Evolutionary conservation across 2,797 vertebrate species (phyloP).

Genomic region (Macrochelys suwanniensis): DNA sequence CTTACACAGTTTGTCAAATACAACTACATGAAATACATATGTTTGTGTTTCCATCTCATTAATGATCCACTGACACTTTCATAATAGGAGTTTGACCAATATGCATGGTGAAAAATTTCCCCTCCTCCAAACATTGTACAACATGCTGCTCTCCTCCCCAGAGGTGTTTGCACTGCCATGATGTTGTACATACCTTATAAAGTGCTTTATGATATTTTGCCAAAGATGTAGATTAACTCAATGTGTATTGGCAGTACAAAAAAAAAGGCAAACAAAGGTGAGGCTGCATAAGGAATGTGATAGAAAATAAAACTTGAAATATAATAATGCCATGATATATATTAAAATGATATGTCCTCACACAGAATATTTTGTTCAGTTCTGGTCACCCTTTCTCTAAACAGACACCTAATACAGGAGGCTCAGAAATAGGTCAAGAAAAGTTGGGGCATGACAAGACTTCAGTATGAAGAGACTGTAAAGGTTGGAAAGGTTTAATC

Average conservation of each 20-base stretch:
- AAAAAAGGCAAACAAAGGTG: not conserved
- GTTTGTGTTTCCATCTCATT: not conserved
- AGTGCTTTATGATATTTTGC: not conserved
- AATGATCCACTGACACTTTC: not conserved
- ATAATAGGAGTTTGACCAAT: not conserved
- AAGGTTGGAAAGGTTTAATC: not conserved
- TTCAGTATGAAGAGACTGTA: not conserved
- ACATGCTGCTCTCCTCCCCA: not conserved
- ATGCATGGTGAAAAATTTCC: not conserved
- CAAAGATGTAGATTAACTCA: not conserved
- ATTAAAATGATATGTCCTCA: not conserved
- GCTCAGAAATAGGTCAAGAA: not conserved
- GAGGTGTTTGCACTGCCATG: not conserved
- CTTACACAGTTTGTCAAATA: not conserved
- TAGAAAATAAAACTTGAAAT: not conserved
- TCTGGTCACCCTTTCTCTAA: not conserved
- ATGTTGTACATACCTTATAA: not conserved
- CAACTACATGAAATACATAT: not conserved
- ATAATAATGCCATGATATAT: accelerated
- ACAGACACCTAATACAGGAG: not conserved
- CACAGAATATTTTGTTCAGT: not conserved
- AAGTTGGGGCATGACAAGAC: not conserved
- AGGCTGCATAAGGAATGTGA: not conserved
- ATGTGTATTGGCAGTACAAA: not conserved
- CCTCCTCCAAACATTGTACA: not conserved